A percentile compares a stretch with the other conserved stretches of the same genome.
Conservation (phyloP, 2,888 invertebrate species). For the Cinara cedri region DNA sequence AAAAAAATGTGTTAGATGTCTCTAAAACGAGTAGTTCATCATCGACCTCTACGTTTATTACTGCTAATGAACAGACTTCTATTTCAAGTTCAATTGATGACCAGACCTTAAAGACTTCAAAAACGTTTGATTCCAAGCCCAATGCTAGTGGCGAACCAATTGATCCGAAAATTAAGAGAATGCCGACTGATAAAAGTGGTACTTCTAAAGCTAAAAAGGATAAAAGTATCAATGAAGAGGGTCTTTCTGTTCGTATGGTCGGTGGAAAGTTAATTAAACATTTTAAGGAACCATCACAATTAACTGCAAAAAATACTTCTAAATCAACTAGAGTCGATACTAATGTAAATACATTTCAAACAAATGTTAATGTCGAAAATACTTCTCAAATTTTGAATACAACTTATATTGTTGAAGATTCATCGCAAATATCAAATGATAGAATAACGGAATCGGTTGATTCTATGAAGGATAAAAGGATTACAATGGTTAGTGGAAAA, state of each 20-base stretch:
- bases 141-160: background rate
- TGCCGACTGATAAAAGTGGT: background rate
- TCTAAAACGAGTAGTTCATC: background rate
- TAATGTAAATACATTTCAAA: background rate
- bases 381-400: background rate
- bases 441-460: conserved; percentile 11
- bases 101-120: background rate
- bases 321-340: background rate
- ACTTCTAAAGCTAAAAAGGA: background rate
- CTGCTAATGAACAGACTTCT: background rate
- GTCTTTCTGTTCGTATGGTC: conserved; percentile 52
- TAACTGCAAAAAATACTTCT: background rate
- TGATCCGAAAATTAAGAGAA: background rate
- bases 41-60: background rate
- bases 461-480: background rate
- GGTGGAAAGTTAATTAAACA: conserved; percentile 57
- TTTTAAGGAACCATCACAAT: conserved; percentile 3
- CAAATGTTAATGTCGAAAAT: background rate
- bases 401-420: conserved; percentile 26
- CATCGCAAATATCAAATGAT: background rate
- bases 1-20: background rate
- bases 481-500: conserved; percentile 59
- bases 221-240: conserved; percentile 20
- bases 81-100: background rate
- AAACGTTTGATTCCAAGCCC: background rate